Base-by-base conservation (phyloP, 2,113 vertebrate genomes). In the Chaenocephalus aceratus region DNA sequence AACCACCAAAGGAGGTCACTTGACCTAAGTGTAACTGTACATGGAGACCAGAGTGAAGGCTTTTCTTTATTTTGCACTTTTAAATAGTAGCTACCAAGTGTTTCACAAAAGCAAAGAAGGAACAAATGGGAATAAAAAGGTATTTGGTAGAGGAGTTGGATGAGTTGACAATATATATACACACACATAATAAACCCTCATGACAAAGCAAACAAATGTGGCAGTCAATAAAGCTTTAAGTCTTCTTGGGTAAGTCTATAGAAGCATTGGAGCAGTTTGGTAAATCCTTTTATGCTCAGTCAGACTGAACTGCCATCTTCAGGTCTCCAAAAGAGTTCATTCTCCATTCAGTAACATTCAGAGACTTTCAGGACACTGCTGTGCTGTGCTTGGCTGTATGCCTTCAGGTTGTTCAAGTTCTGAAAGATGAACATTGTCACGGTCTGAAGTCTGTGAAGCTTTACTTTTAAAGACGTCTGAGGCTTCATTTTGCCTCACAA, bases 11-110 rank as follows among this genome's bases (percentile, higher is more conserved):
- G 53, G 52, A 70, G n/a, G n/a, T 58, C n/a, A 70, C 75, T 64
- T 75, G 71, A 79, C 66, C 54, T 67, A 46, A 44, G 59, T 72
- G 57, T 63, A 53, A 56, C 72, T 68, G 67, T 68, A 59, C 36
- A 45, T 44, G n/a, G n/a, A 67, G 54, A 18, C 49, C 51, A 69
- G 23, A 41, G 13, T 72, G 34, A 65, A 16, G 26, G 62, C 45
- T 26, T 64, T 13, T 48, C 3, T 72, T 65, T 30, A 45, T 12
- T n/a, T 45, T 80, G 12, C 41, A 63, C 61, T 30, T 56, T 10
- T 46, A 13, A 73, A 80, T 21, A 53, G 7, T 7, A 16, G 44
- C 45, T 61, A 51, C 6, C 2, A 16, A 66, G 67, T 51, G 23
- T 44, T 64, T 72, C n/a, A 23, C 16, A 48, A 36, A 30, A 52